phyloP scores from a whole-genome alignment of 2,797 vertebrate genomes.

The Xiphorhynchus erythropygius region DNA sequence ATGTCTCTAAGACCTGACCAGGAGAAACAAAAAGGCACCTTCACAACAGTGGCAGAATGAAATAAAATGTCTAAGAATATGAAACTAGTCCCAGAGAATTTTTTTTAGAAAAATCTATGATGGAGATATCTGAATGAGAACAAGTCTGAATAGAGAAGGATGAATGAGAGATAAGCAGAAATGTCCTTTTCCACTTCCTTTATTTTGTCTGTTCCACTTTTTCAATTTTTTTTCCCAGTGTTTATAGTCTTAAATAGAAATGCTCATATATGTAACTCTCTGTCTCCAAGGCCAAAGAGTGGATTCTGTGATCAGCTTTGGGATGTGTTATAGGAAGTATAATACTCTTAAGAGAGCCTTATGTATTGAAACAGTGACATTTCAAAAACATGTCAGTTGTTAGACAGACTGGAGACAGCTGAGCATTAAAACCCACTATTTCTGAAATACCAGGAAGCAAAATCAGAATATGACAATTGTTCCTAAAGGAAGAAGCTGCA shows the following conservation, averaged over 20 bases:
- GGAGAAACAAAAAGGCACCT: not conserved
- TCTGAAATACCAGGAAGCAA: not conserved
- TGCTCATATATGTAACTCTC: not conserved
- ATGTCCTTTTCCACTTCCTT: not conserved
- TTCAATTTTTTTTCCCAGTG: rapidly evolving
- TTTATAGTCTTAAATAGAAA: not conserved
- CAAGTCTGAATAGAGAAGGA: not conserved
- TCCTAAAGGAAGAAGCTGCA: not conserved
- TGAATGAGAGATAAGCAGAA: not conserved
- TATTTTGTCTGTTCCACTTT: not conserved
- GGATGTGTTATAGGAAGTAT: not conserved
- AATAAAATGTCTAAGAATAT: not conserved
- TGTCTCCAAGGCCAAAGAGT: not conserved
- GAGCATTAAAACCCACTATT: not conserved
- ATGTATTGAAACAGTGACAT: not conserved
- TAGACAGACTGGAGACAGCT: not conserved
- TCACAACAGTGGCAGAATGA: not conserved
- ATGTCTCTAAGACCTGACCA: not conserved
- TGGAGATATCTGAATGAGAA: not conserved
- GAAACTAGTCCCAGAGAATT: not conserved
- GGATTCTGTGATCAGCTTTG: not conserved
- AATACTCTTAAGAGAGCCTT: not conserved
- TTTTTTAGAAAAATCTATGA: not conserved
- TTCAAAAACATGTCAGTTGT: not conserved
- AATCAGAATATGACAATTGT: not conserved